These are phyloP conservation scores for Magallana nippona DNA, from an alignment of 2,888 invertebrate species.

Conservation along the genomic window DNA sequence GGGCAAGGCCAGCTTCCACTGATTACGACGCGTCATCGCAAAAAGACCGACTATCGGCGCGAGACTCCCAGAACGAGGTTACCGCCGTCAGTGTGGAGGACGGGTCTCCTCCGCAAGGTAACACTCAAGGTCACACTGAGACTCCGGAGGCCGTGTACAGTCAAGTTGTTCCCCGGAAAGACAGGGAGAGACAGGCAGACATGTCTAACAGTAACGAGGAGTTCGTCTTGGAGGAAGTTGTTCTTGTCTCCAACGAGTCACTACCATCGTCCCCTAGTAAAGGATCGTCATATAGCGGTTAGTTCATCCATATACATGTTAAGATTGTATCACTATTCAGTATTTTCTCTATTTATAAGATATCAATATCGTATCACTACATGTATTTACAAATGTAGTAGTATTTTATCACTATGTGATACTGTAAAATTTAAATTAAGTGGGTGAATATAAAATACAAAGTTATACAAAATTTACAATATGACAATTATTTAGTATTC, in stretches of 20 bases:
- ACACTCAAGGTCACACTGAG: no score
- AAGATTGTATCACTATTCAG: no score
- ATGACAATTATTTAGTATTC: no score
- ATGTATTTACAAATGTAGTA: no score
- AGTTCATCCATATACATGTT: neutral
- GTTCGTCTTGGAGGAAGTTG: neutral
- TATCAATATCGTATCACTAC: no score
- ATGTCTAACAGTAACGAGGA: neutral
- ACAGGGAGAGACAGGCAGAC: neutral
- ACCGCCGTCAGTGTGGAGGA: neutral
- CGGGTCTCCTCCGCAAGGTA: neutral
- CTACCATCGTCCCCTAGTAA: neutral
- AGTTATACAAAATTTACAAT: no score
- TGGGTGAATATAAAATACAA: no score
- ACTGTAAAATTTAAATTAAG: no score
- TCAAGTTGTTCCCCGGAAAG: no score
- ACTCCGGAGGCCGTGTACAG: no score
- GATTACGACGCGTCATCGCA: neutral
- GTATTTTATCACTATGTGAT: no score
- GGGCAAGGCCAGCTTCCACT: neutral
- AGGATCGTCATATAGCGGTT: neutral
- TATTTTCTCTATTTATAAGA: no score
- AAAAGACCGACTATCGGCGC: neutral
- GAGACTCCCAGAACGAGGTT: neutral
- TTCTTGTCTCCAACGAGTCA: neutral